Base-by-base conservation (phyloP, 2,113 vertebrate species). In the Gasterosteus aculeatus region DNA sequence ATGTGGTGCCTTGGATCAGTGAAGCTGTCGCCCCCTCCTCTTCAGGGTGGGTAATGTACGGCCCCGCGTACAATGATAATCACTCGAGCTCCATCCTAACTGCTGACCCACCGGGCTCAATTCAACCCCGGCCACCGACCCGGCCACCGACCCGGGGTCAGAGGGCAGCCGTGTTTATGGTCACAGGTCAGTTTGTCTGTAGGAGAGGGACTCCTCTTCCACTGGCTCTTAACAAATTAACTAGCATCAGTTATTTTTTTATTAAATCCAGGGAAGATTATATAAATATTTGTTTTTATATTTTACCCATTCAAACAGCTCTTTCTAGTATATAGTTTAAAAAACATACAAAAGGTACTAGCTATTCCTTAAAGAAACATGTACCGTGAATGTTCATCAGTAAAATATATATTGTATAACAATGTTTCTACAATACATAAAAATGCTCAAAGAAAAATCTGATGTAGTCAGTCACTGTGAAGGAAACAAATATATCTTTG, bases 151-250 rank as follows among this genome's bases (percentile, higher is more conserved):
- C 91, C 92, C 33, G 53, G 87, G 95, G 95, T 93, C 95, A 95
- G 87, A 88, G 96, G 94, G 90, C 90, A 87, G 76, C 67, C 12
- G 75, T 94, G 96, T 96, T 96, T 95, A 95, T 95, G 91, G 95
- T 94, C 88, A 88, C 84, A 89, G 94, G 95, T 94, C 95, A 95
- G 92, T 93, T 94, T 89, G 95, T 96, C 95, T 95, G 91, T 90
- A 92, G 75, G 77, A 95, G 90, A 94, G 93, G 93, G 93, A 93
- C 81, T 84, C 83, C 91, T 93, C 94, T 94, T 95, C 93, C 89
- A 87, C 84, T 75, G 60, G 78, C 41, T 77, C 59, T 64, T 66
- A 65, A 78, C 58, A 76, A 75, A 82, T 41, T 42, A 77, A 68
- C 59, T 22, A 64, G 61, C 47, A 72, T 71, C 56, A 49, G 73